Conservation (phyloP, 1,140 invertebrate genomes). For the Drosophila obscura region DNA sequence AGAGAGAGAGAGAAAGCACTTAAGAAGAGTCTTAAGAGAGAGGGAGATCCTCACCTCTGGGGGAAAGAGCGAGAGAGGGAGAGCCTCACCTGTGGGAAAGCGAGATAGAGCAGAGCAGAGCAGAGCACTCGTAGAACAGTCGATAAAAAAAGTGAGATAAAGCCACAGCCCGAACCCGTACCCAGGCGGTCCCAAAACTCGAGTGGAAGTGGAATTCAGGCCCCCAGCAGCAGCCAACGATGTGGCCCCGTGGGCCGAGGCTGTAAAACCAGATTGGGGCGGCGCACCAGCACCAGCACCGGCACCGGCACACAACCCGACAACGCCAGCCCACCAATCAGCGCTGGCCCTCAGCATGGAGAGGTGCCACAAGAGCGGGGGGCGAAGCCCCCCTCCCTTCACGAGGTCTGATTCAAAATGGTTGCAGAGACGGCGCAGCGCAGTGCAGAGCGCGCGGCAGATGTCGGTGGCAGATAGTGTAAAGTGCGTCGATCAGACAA, state of each 20-base stretch:
- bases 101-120: no score
- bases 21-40: no score
- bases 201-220: slow-evolving; percentile 13
- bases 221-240: slow-evolving; percentile 18
- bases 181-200: not conserved
- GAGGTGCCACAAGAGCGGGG: no score
- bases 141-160: no score
- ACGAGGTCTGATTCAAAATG: slow-evolving; percentile 38
- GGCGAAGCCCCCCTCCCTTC: not conserved
- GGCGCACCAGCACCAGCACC: slow-evolving; percentile 44
- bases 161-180: no score
- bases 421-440: slow-evolving; percentile 8
- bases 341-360: slow-evolving; percentile 15
- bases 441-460: slow-evolving; percentile 6
- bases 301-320: slow-evolving; percentile 13
- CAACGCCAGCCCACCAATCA: slow-evolving; percentile 46
- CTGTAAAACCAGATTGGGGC: slow-evolving; percentile 66
- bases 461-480: slow-evolving; percentile 30
- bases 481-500: slow-evolving; percentile 50
- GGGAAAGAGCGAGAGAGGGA: no score
- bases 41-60: no score
- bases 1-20: no score
- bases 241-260: slow-evolving; percentile 14
- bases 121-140: no score
- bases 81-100: no score